Conservation (phyloP, 2,797 vertebrate genomes). For the Arremon aurantiirostris region DNA sequence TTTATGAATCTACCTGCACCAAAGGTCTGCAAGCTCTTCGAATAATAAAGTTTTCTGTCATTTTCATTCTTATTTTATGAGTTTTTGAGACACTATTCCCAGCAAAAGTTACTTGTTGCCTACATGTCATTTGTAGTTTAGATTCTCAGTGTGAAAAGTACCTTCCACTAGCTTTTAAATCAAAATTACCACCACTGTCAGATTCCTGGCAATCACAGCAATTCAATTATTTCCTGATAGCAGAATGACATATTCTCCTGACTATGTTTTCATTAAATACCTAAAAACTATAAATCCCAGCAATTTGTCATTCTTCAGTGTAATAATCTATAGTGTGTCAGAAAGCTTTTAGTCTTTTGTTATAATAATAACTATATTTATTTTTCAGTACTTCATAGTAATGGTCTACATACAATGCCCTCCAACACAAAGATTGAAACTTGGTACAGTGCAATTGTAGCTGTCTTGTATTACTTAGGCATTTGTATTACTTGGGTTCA, state of each 20-base stretch:
- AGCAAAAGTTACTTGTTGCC: background rate
- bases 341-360: constrained; percentile 50
- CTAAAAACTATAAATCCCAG: constrained; percentile 26
- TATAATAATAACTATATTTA: constrained; percentile 34
- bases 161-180: constrained; percentile 6
- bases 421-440: background rate
- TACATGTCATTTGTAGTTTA: background rate
- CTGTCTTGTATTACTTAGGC: background rate
- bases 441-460: background rate
- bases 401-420: background rate
- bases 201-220: background rate
- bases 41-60: background rate
- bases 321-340: constrained; percentile 2
- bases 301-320: constrained; percentile 5
- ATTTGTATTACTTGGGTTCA: background rate
- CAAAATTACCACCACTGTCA: background rate
- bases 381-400: constrained; percentile 7
- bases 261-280: constrained; percentile 37
- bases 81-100: background rate
- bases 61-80: background rate
- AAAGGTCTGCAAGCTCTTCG: background rate
- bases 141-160: background rate
- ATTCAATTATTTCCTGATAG: constrained; percentile 24
- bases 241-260: background rate
- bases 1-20: background rate